A percentile compares a stretch with the other conserved stretches of the same genome.
These are phyloP conservation scores for Nyctibius bracteatus DNA, from an alignment of 2,113 vertebrate species.

Conservation along the genomic window DNA sequence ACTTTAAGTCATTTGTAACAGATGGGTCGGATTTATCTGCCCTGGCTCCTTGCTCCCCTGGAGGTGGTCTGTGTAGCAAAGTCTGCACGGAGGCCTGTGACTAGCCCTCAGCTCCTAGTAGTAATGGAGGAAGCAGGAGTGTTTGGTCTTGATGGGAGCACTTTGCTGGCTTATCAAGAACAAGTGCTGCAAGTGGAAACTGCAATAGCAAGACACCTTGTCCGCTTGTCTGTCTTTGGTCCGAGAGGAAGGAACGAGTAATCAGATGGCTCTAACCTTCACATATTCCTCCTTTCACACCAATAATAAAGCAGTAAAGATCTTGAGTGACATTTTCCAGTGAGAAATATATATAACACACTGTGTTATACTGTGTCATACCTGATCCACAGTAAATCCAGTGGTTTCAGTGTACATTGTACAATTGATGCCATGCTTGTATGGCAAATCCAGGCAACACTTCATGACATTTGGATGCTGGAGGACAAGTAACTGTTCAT, in stretches of 20 bases:
- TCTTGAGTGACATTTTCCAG: neutral
- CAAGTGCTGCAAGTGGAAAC: neutral
- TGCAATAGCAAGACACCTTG: neutral
- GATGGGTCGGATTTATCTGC: neutral
- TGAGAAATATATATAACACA: neutral
- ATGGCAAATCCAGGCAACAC: neutral
- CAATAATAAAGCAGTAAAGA: neutral
- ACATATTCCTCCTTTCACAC: neutral
- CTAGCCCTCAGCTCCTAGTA: neutral
- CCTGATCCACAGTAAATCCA: neutral
- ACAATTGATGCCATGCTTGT: accelerated
- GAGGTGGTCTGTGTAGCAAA: neutral
- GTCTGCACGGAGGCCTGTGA: neutral
- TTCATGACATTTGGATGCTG: neutral
- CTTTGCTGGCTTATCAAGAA: neutral
- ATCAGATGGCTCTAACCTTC: neutral
- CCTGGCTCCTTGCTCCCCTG: neutral
- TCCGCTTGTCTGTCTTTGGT: neutral
- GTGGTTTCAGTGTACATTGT: neutral
- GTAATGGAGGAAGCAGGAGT: neutral
- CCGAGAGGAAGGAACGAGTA: neutral
- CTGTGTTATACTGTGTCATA: neutral
- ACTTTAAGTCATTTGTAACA: neutral
- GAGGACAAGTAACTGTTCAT: neutral
- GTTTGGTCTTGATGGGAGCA: neutral